Conservation (phyloP, 2,797 vertebrate genomes). For the Meda fulgida region DNA sequence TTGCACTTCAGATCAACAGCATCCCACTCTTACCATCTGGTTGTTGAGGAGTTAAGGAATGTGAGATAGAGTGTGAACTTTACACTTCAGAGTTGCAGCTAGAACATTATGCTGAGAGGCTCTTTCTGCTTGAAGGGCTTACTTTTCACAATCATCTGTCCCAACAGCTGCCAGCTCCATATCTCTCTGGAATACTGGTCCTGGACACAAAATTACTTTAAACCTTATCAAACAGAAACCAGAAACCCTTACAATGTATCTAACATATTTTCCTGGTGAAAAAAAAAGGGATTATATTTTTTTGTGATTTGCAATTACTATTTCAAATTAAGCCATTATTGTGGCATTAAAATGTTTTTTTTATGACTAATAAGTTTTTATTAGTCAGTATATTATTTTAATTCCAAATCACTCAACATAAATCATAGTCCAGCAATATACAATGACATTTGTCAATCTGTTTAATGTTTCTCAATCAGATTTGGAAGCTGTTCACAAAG, state of each 20-base stretch:
- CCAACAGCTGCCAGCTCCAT: slow-evolving; percentile 16
- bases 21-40: neutral
- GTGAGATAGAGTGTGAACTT: neutral
- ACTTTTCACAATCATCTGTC: neutral
- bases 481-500: neutral
- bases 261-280: neutral
- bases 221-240: neutral
- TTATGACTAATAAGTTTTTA: too few relatives aligned
- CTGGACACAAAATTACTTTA: neutral
- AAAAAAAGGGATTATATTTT: neutral
- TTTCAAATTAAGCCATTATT: neutral
- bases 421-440: neutral
- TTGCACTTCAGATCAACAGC: slow-evolving; percentile 1
- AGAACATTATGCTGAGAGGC: neutral
- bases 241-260: neutral
- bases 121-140: neutral
- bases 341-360: too few relatives aligned
- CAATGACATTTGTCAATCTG: neutral
- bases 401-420: too few relatives aligned
- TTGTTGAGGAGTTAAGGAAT: neutral
- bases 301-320: neutral
- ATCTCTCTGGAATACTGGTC: neutral
- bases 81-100: neutral
- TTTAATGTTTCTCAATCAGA: neutral
- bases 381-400: too few relatives aligned